Evolutionary conservation across 2,113 vertebrate species (phyloP).

Genomic region (Actinemys pallida): DNA sequence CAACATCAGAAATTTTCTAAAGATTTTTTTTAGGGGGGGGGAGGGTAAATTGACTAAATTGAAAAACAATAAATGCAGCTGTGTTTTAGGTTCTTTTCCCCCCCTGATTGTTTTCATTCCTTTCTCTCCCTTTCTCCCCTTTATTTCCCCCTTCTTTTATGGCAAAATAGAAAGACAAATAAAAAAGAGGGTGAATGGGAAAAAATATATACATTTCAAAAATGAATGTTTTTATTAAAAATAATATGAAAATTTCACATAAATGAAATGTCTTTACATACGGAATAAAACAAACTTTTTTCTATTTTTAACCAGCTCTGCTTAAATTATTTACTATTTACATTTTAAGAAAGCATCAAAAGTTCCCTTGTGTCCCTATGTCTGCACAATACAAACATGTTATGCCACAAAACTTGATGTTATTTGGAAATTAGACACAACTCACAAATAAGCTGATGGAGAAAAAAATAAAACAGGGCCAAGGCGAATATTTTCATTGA

Average conservation of each 20-base stretch:
- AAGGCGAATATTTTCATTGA: neutral
- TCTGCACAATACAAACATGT: no score
- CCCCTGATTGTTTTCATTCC: neutral
- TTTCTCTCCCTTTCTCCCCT: neutral
- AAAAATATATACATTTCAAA: neutral
- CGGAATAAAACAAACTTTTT: no score
- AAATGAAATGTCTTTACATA: no score
- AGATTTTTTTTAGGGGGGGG: no score
- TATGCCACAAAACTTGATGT: neutral
- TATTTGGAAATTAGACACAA: neutral
- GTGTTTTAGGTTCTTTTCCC: neutral
- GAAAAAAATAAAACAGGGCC: neutral
- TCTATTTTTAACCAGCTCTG: no score
- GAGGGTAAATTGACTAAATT: neutral
- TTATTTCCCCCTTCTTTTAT: no score
- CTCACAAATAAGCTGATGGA: neutral
- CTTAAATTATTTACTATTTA: no score
- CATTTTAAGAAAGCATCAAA: no score
- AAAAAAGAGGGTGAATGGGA: neutral
- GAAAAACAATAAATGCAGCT: neutral
- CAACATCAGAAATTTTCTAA: no score
- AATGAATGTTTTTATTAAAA: no score
- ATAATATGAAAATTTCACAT: no score
- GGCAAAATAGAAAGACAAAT: neutral
- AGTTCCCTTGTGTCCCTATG: no score